phyloP scores from a whole-genome alignment of 2,888 invertebrate genomes.

The Drosophila putrida region DNA sequence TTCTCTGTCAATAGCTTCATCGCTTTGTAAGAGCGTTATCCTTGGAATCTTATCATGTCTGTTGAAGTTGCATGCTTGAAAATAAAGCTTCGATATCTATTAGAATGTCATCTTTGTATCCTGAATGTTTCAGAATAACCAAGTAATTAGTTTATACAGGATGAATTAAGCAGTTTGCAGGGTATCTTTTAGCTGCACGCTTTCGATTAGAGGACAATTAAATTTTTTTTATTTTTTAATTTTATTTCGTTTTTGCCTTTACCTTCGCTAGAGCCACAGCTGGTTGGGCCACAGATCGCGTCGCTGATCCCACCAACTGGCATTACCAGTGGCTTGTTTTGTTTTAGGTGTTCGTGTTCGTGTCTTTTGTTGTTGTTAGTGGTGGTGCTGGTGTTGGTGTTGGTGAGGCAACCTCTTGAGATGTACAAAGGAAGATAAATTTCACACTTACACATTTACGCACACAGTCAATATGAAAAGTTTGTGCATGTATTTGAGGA shows the following conservation, averaged over 20 bases:
- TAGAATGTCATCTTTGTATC: neutral
- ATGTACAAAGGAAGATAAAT: slow-evolving; percentile 82
- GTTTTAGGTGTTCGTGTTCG: slow-evolving; percentile 57
- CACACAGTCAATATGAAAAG: slow-evolving; percentile 13
- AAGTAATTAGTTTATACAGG: neutral
- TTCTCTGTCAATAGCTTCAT: no score
- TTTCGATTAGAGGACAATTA: slow-evolving; percentile 6
- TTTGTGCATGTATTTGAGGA: slow-evolving; percentile 32
- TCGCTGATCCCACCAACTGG: slow-evolving; percentile 60
- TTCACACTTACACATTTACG: slow-evolving; percentile 67
- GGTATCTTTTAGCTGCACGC: slow-evolving; percentile 4
- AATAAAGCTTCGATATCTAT: neutral
- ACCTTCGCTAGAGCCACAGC: slow-evolving; percentile 55
- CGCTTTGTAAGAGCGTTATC: no score
- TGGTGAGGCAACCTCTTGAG: slow-evolving; percentile 79
- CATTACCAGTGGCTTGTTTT: slow-evolving; percentile 58
- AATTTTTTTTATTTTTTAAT: neutral
- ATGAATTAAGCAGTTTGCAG: neutral
- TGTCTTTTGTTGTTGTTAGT: slow-evolving; percentile 14
- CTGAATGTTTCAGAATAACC: neutral
- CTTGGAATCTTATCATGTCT: no score
- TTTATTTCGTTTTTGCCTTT: slow-evolving; percentile 25
- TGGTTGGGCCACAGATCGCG: slow-evolving; percentile 63
- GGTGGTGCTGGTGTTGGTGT: slow-evolving; percentile 30
- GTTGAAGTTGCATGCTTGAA: neutral